Base-by-base conservation (phyloP, 35 echinoderm and acorn worm genomes). In the Heliocidaris tuberculata region DNA sequence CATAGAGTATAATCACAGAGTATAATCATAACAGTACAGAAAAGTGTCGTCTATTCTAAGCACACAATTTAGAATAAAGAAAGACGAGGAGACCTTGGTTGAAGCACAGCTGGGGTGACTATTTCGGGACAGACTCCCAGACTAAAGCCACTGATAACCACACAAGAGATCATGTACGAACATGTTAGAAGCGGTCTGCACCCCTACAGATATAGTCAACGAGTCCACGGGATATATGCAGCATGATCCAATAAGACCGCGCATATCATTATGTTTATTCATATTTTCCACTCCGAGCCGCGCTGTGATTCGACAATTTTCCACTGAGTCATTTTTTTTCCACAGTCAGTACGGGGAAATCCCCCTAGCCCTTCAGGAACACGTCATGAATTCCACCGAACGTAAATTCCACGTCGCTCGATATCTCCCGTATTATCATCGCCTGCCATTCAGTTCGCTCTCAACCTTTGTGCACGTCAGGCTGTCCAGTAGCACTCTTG, bases 361-460 rank as follows among this genome's bases (percentile, higher is more conserved):
- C 65, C 65, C 65, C 65, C n/a, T n/a, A n/a, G n/a, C n/a, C n/a
- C 27, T 27, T 27, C 8, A 78, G 65, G 65, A 78, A 78, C 65
- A 78, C 65, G 65, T 78, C 65, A 78, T n/a, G 27, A 78, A 78
- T 78, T 78, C 65, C 65, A 78, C 65, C 19, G 65, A 78, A 78
- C 65, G 65, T 78, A 78, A 78, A 78, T 78, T 78, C 65, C 65
- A 78, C 65, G 65, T 78, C 65, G 65, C 15, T 78, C 21, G 21
- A 7, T n/a, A 27, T 6, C 21, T 0, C 16, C 5, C 17, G 16
- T 27, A 5, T 6, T 7, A 0, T 27, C 35, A 42, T 42, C 35
- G 35, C 3, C 35, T 42, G 35, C 35, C 3, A 1, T 42, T 42
- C 65, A 78, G 65, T 78, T 78, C 2, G 65, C 7, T 19, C n/a